Conservation (phyloP, 1,140 invertebrate species). For the Zaprionus ornatus region DNA sequence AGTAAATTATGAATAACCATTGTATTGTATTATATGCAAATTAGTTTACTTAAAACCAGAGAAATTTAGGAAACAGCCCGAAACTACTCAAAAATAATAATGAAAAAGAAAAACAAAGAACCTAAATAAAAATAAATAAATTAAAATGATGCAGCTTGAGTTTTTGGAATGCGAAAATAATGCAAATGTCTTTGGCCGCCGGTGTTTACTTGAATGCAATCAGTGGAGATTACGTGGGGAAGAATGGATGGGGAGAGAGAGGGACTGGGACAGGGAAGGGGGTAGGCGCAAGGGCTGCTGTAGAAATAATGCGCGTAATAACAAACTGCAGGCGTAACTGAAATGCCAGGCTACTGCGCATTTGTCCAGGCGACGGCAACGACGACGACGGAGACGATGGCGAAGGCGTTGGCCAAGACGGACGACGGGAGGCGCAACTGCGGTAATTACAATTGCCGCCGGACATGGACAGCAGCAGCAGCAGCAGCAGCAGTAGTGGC, state of each 20-base stretch:
- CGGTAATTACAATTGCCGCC: conserved; percentile 81
- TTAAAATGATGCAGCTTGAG: conserved; percentile 49
- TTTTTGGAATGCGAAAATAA: conserved; percentile 76
- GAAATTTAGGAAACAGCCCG: conserved; percentile 43
- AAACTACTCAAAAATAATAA: conserved; percentile 51
- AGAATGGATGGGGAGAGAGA: background rate
- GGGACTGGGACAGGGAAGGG: background rate
- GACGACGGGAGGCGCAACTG: conserved; percentile 80
- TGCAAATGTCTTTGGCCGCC: conserved; percentile 70
- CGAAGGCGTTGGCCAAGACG: conserved; percentile 76
- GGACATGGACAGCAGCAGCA: conserved; percentile 68
- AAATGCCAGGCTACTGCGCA: conserved; percentile 81
- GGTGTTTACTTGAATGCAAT: conserved; percentile 72
- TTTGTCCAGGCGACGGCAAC: conserved; percentile 59
- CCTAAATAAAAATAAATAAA: conserved; percentile 40
- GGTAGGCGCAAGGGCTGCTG: conserved; percentile 61
- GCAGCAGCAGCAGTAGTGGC: conserved; percentile 20
- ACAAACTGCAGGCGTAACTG: conserved; percentile 82
- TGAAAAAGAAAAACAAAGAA: conserved; percentile 44
- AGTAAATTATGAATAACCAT: conserved; percentile 71
- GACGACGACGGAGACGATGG: conserved; percentile 40
- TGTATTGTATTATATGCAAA: conserved; percentile 65
- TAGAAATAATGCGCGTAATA: conserved; percentile 79
- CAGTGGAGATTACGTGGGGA: conserved; percentile 46
- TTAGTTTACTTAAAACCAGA: conserved; percentile 54